phyloP scores from a whole-genome alignment of 2,888 invertebrate species.

The Aspidiotus destructor region DNA sequence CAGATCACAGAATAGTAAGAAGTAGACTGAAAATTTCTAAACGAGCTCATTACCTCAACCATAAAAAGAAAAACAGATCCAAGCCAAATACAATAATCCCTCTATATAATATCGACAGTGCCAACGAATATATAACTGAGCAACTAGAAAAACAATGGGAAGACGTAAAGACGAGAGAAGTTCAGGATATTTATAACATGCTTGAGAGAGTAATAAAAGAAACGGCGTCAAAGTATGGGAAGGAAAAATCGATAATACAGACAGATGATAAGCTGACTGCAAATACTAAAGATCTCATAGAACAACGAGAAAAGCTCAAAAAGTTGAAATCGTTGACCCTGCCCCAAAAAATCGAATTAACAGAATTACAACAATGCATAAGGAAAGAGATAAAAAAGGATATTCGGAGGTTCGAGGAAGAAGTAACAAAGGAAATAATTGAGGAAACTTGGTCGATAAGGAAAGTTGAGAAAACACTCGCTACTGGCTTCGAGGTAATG shows the following conservation, averaged over 20 bases:
- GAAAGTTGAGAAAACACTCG: background rate
- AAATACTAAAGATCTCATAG: background rate
- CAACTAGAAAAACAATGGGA: background rate
- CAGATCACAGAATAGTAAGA: slow-evolving; percentile 4
- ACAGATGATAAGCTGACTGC: slow-evolving; percentile 2
- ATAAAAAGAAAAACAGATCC: background rate
- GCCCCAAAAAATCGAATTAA: background rate
- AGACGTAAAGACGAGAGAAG: background rate
- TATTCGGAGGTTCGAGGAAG: background rate
- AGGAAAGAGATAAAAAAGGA: slow-evolving; percentile 1
- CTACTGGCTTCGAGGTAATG: background rate
- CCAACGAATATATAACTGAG: slow-evolving; percentile 2
- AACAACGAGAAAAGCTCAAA: background rate
- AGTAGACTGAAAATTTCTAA: background rate
- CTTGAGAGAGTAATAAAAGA: background rate
- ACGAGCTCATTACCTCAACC: background rate
- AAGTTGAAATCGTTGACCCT: background rate
- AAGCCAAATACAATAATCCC: background rate
- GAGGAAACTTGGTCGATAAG: background rate
- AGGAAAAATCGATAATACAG: background rate
- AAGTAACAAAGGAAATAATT: slow-evolving; percentile 1
- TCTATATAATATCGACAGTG: background rate
- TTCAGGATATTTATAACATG: background rate
- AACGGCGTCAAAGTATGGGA: background rate
- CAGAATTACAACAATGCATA: background rate